These are phyloP conservation scores for Drepanosiphum platanoidis DNA, from an alignment of 2,888 invertebrate genomes.

Conservation along the genomic window DNA sequence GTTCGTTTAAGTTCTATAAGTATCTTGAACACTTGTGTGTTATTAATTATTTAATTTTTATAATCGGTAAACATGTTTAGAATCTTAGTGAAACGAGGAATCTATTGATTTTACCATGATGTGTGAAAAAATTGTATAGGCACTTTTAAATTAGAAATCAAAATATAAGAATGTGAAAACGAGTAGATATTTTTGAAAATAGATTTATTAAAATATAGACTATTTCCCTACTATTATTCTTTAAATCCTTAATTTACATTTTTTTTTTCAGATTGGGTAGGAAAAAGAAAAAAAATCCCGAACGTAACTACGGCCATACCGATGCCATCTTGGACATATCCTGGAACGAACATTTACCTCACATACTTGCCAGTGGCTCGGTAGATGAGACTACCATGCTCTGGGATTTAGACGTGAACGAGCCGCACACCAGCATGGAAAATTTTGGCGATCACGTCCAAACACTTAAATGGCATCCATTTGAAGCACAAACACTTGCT, in stretches of 20 bases:
- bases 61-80: too few relatives aligned
- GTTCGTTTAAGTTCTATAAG: too few relatives aligned
- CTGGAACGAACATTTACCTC: constrained; percentile 87
- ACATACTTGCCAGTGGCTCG: constrained; percentile 91
- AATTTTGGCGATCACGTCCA: constrained; percentile 87
- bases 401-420: constrained; percentile 90
- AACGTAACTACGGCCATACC: constrained; percentile 71
- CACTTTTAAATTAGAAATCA: too few relatives aligned
- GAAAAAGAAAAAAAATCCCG: constrained; percentile 77
- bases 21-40: too few relatives aligned
- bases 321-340: constrained; percentile 91
- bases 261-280: constrained; percentile 67
- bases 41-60: too few relatives aligned
- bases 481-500: constrained; percentile 83
- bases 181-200: too few relatives aligned
- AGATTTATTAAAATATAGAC: too few relatives aligned
- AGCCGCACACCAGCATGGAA: constrained; percentile 78
- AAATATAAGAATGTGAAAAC: too few relatives aligned
- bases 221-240: too few relatives aligned
- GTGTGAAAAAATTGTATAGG: too few relatives aligned
- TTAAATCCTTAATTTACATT: neutral
- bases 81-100: too few relatives aligned
- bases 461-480: constrained; percentile 83
- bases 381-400: constrained; percentile 87
- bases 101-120: too few relatives aligned